Evolutionary conservation across 2,888 invertebrate genomes (phyloP).

Genomic region (Diarsia rubi): DNA sequence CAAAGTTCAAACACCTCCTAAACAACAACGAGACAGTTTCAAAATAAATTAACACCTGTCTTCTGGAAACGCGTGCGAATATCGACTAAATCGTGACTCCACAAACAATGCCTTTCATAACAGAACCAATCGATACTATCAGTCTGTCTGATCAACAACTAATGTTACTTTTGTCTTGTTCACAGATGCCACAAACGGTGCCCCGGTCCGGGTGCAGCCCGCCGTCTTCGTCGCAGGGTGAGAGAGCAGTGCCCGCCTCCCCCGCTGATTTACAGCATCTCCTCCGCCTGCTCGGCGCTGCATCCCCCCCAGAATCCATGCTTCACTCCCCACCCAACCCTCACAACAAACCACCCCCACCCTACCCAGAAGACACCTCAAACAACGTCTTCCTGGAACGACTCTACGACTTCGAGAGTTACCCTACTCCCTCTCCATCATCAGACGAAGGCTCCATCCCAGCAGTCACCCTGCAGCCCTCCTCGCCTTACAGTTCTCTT

Average conservation of each 20-base stretch:
- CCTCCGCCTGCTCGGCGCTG: constrained; percentile 87
- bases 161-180: constrained; percentile 73
- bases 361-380: constrained; percentile 83
- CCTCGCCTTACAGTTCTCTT: constrained; percentile 89
- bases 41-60: constrained; percentile 62
- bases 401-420: constrained; percentile 88
- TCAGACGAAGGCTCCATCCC: constrained; percentile 91
- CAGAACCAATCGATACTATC: constrained; percentile 26
- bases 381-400: constrained; percentile 83
- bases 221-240: constrained; percentile 94
- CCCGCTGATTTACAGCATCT: constrained; percentile 89
- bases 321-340: constrained; percentile 87
- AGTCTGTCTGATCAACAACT: constrained; percentile 21
- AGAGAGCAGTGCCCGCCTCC: constrained; percentile 90
- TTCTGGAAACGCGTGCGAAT: constrained; percentile 37
- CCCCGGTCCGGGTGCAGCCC: constrained; percentile 95
- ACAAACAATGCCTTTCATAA: constrained; percentile 37
- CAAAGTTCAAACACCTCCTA: constrained; percentile 42
- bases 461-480: constrained; percentile 90
- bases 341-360: constrained; percentile 86
- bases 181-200: constrained; percentile 96
- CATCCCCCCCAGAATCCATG: constrained; percentile 88
- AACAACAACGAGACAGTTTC: constrained; percentile 18
- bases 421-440: constrained; percentile 87
- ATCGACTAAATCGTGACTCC: constrained; percentile 30